phyloP scores from a whole-genome alignment of 2,113 vertebrate genomes.

The Dipodomys spectabilis region DNA sequence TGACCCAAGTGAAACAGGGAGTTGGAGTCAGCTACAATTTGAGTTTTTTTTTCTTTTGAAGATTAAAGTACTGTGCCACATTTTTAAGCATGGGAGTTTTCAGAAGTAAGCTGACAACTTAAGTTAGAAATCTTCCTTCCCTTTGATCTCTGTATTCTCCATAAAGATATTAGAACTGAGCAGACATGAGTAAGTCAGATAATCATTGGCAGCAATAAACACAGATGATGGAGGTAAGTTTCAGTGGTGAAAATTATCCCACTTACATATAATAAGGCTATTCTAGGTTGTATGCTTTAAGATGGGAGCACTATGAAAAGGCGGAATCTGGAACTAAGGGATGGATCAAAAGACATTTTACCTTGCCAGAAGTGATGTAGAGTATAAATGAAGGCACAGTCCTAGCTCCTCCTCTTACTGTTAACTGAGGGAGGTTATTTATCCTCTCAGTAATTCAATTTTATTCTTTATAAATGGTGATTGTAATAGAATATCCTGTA shows the following conservation, averaged over 20 bases:
- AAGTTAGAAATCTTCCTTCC: slow-evolving; percentile 37
- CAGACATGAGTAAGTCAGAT: neutral
- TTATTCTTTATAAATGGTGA: neutral
- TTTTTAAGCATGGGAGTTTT: slow-evolving; percentile 54
- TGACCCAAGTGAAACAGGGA: neutral
- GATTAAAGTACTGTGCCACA: slow-evolving; percentile 31
- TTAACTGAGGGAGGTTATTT: neutral
- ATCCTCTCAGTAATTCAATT: neutral
- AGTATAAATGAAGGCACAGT: neutral
- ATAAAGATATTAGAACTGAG: slow-evolving; percentile 13
- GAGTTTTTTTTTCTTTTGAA: slow-evolving; percentile 33
- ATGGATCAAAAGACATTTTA: neutral
- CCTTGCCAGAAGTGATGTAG: neutral
- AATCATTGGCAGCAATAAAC: neutral
- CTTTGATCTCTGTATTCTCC: slow-evolving; percentile 54
- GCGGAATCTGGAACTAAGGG: neutral
- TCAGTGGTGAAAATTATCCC: neutral
- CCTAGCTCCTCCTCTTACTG: neutral
- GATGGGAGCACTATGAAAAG: neutral
- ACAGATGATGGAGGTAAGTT: neutral
- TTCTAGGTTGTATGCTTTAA: neutral
- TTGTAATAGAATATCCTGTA: neutral
- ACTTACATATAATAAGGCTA: neutral
- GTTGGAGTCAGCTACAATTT: slow-evolving; percentile 30
- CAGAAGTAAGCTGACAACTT: slow-evolving; percentile 49